Percentiles rank a stretch among this genome's conserved stretches.
phyloP scores from a whole-genome alignment of 1,140 invertebrate genomes.

The Ctenoplectra terminalis region DNA sequence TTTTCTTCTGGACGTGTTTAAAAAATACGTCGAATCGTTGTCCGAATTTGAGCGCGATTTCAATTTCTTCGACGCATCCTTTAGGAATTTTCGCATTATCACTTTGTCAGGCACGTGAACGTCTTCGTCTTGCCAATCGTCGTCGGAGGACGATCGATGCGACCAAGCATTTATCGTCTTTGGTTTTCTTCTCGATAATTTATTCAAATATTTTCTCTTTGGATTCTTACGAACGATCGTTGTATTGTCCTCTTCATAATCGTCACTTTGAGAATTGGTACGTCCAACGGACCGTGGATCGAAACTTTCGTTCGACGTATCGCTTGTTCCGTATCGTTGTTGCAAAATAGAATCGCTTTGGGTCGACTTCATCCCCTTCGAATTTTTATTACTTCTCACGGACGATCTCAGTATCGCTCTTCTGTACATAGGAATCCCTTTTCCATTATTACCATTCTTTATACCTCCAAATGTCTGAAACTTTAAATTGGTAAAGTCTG shows the following conservation, averaged over 20 bases:
- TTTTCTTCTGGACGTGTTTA: constrained; percentile 34
- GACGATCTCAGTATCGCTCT: constrained; percentile 46
- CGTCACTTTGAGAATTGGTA: constrained; percentile 7
- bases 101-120: not conserved
- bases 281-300: not conserved
- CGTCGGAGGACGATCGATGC: constrained; percentile 6
- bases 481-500: constrained; percentile 57
- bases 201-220: not conserved
- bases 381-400: not conserved
- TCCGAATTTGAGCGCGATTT: not conserved
- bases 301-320: not conserved
- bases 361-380: not conserved
- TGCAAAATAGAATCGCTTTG: constrained; percentile 1
- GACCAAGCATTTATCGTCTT: not conserved
- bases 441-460: constrained; percentile 57
- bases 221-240: not conserved
- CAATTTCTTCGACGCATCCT: constrained; percentile 22
- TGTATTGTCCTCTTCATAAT: not conserved
- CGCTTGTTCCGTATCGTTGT: not conserved
- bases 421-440: constrained; percentile 40
- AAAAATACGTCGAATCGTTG: constrained; percentile 7
- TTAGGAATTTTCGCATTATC: constrained; percentile 55
- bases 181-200: not conserved
- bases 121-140: constrained; percentile 52
- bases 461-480: constrained; percentile 75